Evolutionary conservation across 2,797 vertebrate genomes (phyloP).

Genomic region (Pristis pectinata): DNA sequence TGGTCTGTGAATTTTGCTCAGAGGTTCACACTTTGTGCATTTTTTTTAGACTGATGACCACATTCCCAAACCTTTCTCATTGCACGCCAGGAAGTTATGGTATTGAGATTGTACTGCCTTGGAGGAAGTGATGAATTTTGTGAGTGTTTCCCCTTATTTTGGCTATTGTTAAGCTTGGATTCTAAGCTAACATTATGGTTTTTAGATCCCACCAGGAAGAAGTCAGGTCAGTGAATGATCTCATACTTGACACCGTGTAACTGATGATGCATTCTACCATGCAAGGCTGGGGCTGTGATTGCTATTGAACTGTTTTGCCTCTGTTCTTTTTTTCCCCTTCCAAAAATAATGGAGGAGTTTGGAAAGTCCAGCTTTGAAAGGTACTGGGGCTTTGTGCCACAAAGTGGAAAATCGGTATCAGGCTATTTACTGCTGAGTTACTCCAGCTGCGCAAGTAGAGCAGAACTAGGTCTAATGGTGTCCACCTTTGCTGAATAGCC

Average conservation of each 20-base stretch:
- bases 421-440: background rate
- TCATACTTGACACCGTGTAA: background rate
- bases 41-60: background rate
- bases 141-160: background rate
- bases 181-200: background rate
- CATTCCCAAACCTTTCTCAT: background rate
- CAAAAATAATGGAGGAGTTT: background rate
- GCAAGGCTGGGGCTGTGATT: background rate
- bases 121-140: background rate
- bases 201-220: background rate
- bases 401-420: background rate
- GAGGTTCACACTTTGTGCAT: background rate
- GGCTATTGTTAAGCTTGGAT: background rate
- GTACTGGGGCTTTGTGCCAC: background rate
- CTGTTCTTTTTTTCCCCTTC: background rate
- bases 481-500: background rate
- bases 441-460: background rate
- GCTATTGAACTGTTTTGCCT: background rate
- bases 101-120: background rate
- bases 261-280: background rate
- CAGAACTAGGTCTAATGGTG: background rate
- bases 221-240: background rate
- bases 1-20: background rate
- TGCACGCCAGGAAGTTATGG: background rate
- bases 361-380: background rate